Percentiles rank a stretch among this genome's conserved stretches.
Evolutionary conservation across 2,113 vertebrate genomes (phyloP).

Genomic region (Siniperca knerii): DNA sequence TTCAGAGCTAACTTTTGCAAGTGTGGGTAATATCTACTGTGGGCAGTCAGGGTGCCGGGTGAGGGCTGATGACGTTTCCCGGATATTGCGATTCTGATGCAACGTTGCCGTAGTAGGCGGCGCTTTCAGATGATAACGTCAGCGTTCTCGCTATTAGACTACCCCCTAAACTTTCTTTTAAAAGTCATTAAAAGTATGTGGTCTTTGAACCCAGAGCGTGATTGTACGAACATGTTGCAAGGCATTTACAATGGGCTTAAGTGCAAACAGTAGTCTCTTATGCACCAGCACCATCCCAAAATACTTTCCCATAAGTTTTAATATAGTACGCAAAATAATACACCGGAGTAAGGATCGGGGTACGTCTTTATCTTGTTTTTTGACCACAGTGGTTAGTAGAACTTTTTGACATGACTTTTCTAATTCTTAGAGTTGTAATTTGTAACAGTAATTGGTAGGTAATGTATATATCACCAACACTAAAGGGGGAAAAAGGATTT

Average conservation of each 20-base stretch:
- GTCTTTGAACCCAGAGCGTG: background rate
- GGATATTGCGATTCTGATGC: constrained; percentile 75
- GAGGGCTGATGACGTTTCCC: constrained; percentile 57
- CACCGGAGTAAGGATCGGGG: background rate
- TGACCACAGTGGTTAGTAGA: background rate
- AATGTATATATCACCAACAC: no score
- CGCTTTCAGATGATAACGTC: background rate
- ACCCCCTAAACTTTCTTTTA: background rate
- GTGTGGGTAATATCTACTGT: background rate
- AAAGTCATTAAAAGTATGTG: background rate
- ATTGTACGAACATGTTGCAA: background rate
- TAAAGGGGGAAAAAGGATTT: no score
- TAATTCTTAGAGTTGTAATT: background rate
- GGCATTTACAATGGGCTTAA: background rate
- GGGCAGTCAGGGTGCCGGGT: constrained; percentile 30
- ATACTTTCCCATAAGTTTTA: background rate
- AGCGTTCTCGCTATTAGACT: background rate
- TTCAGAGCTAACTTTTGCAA: constrained; percentile 4
- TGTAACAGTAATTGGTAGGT: no score
- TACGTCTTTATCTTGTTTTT: background rate
- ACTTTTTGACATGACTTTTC: background rate
- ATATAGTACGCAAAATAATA: background rate
- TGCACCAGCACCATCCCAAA: background rate
- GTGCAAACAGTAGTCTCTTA: background rate
- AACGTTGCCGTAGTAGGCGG: constrained; percentile 54